phyloP scores from a whole-genome alignment of 2,113 vertebrate genomes.

The Xerus inauris region DNA sequence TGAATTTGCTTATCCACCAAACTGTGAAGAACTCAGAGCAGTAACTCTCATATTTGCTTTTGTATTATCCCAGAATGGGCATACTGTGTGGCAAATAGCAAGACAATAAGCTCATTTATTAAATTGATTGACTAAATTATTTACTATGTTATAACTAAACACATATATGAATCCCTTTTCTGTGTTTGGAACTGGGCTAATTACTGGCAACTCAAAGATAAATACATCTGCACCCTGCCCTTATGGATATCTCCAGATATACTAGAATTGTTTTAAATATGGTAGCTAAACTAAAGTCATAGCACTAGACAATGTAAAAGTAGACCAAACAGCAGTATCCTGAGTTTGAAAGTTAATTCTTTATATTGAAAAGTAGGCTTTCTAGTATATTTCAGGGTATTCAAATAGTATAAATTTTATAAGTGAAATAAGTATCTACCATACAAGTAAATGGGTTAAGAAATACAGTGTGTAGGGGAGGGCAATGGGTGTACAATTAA shows the following conservation, averaged over 20 bases:
- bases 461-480: background rate
- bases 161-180: background rate
- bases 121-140: background rate
- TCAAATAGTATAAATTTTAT: background rate
- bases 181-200: background rate
- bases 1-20: background rate
- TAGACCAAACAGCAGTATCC: background rate
- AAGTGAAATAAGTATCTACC: background rate
- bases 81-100: background rate
- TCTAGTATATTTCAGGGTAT: background rate
- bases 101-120: background rate
- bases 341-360: constrained; percentile 10
- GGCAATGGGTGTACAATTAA: background rate
- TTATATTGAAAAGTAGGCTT: background rate
- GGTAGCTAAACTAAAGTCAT: background rate
- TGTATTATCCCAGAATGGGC: background rate
- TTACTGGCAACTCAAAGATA: background rate
- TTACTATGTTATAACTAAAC: background rate
- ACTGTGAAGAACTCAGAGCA: background rate
- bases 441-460: background rate
- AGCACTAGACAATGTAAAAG: background rate
- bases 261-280: background rate
- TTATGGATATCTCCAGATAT: background rate
- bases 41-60: background rate
- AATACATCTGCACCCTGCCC: background rate